A percentile compares a stretch with the other conserved stretches of the same genome.
Evolutionary conservation across 2,113 vertebrate species (phyloP).

Genomic region (Diglossa brunneiventris): DNA sequence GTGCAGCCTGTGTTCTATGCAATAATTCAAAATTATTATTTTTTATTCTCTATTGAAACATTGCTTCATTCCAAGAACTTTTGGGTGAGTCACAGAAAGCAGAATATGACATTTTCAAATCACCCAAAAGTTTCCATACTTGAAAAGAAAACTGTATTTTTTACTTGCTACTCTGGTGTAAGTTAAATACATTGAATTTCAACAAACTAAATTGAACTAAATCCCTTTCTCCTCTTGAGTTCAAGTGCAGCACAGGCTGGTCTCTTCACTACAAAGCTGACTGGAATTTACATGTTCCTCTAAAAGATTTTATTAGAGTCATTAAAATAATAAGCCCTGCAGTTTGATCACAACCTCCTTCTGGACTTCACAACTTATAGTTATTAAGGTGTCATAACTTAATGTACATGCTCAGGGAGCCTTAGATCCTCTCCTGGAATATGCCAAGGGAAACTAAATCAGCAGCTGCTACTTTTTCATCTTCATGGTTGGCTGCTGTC

Average conservation of each 20-base stretch:
- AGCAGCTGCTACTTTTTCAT: constrained; percentile 8
- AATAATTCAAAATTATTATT: not conserved
- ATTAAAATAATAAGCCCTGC: not conserved
- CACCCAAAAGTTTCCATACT: not conserved
- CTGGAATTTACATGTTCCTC: not conserved
- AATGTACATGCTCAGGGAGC: not conserved
- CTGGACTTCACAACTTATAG: constrained; percentile 4
- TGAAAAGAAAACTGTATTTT: not conserved
- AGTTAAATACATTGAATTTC: not conserved
- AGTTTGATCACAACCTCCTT: not conserved
- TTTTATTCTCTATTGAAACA: not conserved
- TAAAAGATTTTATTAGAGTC: constrained; percentile 11
- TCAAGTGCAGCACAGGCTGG: not conserved
- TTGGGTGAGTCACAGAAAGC: not conserved
- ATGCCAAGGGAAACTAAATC: not conserved
- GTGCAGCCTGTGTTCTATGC: not conserved
- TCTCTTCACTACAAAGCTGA: not conserved
- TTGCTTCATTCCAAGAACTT: not conserved
- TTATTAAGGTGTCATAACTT: constrained; percentile 10
- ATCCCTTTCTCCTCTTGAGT: not conserved
- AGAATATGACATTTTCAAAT: not conserved
- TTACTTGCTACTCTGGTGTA: not conserved
- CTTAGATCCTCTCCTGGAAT: not conserved
- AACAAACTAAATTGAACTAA: not conserved
- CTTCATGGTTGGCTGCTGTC: constrained; percentile 31